Conservation (phyloP, 2,113 vertebrate genomes). For the Hippocampus mohnikei region DNA sequence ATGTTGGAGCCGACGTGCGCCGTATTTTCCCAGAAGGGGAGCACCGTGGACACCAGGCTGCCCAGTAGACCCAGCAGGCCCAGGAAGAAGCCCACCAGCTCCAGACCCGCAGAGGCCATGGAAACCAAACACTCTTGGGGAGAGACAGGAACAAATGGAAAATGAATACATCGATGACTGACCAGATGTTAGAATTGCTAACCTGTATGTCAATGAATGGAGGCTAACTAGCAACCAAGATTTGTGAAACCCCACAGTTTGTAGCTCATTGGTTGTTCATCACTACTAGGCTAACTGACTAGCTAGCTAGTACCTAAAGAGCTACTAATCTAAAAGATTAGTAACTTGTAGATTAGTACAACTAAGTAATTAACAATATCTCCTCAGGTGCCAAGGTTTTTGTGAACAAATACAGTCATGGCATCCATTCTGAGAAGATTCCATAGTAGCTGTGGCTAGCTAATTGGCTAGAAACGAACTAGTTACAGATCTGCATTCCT, state of each 20-base stretch:
- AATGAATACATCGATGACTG: not conserved
- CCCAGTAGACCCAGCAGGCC: conserved; percentile 85
- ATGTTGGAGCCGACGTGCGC: conserved; percentile 91
- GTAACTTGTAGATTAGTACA: too few relatives aligned
- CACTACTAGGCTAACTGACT: too few relatives aligned
- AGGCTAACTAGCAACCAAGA: not conserved
- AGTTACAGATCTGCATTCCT: too few relatives aligned
- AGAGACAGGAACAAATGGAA: not conserved
- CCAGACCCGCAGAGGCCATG: conserved; percentile 84
- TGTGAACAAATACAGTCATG: too few relatives aligned
- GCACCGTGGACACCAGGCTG: conserved; percentile 80
- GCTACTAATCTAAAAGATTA: too few relatives aligned
- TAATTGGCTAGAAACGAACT: too few relatives aligned
- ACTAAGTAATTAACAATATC: too few relatives aligned
- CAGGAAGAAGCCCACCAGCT: conserved; percentile 86
- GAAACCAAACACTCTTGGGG: not conserved
- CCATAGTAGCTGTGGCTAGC: too few relatives aligned
- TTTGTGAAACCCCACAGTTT: not conserved
- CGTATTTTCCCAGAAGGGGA: conserved; percentile 87
- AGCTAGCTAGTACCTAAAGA: too few relatives aligned
- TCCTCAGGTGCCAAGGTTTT: too few relatives aligned
- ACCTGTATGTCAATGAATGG: not conserved
- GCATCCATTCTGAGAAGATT: too few relatives aligned
- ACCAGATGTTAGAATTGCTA: not conserved
- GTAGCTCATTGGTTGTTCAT: too few relatives aligned